Conservation (phyloP, 2,888 invertebrate genomes). For the Laothoe populi region DNA sequence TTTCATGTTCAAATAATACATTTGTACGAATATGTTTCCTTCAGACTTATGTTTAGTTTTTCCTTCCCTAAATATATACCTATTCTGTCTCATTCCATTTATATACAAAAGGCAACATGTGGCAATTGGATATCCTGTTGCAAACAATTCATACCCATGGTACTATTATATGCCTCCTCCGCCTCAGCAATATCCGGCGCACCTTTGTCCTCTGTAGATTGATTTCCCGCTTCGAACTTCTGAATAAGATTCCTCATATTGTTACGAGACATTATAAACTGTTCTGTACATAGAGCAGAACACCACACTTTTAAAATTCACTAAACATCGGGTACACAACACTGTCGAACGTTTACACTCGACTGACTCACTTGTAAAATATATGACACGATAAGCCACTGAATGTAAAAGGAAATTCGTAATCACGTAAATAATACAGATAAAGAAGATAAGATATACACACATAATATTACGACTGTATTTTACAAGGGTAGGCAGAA, state of each 20-base stretch:
- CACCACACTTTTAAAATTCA: slow-evolving; percentile 21
- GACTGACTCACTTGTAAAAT: slow-evolving; percentile 51
- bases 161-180: slow-evolving; percentile 50
- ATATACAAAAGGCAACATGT: not conserved
- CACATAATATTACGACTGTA: too few relatives aligned
- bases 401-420: slow-evolving; percentile 45
- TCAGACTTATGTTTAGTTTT: too few relatives aligned
- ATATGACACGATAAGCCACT: slow-evolving; percentile 62
- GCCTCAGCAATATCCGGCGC: slow-evolving; percentile 48
- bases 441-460: slow-evolving; percentile 34
- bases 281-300: slow-evolving; percentile 49
- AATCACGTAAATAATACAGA: slow-evolving; percentile 49
- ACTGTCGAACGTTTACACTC: slow-evolving; percentile 56
- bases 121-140: not conserved
- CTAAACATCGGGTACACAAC: slow-evolving; percentile 28
- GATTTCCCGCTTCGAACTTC: slow-evolving; percentile 67
- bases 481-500: too few relatives aligned
- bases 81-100: too few relatives aligned
- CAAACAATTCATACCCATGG: slow-evolving; percentile 44
- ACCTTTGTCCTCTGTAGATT: slow-evolving; percentile 49
- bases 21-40: too few relatives aligned
- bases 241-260: slow-evolving; percentile 70
- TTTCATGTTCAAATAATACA: too few relatives aligned
- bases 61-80: too few relatives aligned
- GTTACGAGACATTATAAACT: slow-evolving; percentile 44